These are phyloP conservation scores for Endomychus coccineus DNA, from an alignment of 2,888 invertebrate genomes.

Conservation along the genomic window DNA sequence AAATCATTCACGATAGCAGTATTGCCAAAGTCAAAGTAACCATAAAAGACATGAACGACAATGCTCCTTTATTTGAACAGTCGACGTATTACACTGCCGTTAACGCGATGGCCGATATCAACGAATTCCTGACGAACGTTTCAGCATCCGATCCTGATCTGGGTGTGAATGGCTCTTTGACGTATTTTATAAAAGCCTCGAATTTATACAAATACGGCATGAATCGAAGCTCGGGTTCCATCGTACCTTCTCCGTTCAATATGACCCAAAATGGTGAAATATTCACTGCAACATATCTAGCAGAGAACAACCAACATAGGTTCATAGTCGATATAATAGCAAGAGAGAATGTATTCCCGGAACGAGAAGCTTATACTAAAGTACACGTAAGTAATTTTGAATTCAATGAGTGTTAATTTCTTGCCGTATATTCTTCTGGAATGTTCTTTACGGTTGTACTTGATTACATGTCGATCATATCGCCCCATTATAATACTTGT, in stretches of 20 bases:
- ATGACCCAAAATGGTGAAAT: constrained; percentile 65
- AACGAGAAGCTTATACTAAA: constrained; percentile 66
- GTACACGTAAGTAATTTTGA: constrained; percentile 59
- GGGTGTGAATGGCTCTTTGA: constrained; percentile 73
- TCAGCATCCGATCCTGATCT: constrained; percentile 77
- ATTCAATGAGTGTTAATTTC: too few species aligned
- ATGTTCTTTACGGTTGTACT: too few species aligned
- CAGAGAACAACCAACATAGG: constrained; percentile 82
- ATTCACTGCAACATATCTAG: constrained; percentile 72
- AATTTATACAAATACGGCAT: constrained; percentile 75
- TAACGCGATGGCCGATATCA: constrained; percentile 68
- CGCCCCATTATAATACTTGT: too few species aligned
- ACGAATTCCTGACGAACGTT: constrained; percentile 66
- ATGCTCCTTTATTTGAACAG: constrained; percentile 55
- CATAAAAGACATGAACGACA: constrained; percentile 79
- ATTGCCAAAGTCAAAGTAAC: constrained; percentile 64
- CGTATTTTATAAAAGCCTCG: constrained; percentile 74
- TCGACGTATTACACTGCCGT: constrained; percentile 50
- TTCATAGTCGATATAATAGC: constrained; percentile 80
- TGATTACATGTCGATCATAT: too few species aligned
- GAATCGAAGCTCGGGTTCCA: constrained; percentile 70
- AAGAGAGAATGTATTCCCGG: constrained; percentile 71
- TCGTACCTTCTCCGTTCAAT: constrained; percentile 82
- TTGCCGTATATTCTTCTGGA: too few species aligned
- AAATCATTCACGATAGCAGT: constrained; percentile 52